Evolutionary conservation across 2,113 vertebrate genomes (phyloP), one percentile per base, ranked within the genome.

Genomic region (Aegypius monachus): DNA sequence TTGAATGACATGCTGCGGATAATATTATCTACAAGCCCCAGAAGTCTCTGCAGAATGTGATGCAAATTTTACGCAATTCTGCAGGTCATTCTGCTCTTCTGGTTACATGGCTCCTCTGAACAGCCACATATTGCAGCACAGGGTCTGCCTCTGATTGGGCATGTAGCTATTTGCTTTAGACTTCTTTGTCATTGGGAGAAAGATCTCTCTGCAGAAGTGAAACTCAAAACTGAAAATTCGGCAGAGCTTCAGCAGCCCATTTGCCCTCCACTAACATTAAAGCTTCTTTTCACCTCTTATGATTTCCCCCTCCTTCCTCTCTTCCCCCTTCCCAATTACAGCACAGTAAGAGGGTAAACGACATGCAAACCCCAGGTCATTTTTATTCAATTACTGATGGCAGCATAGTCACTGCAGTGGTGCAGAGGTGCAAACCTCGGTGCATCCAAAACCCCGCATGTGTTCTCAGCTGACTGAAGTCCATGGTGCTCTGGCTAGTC

Each of bases 331-430:
- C 32, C 58, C 40, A 23, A 6, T 31, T 48, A n/a, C 26, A n/a
- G 55, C 77, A 13, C 31, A 6, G 21, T 9, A 22, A 29, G 56
- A 55, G 22, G 36, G 26, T 14, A 67, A 75, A 70, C 12, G 16
- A 18, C 40, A 47, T 0, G 5, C 61, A 47, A 67, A 45, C 8
- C 26, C 16, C 22, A 8, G 4, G 15, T 48, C 26, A 16, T 38
- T 29, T 73, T 67, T 45, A n/a, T 61, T 66, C 45, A 58, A 7
- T 55, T 40, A 47, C 16, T 26, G 25, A 10, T 26, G 11, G n/a
- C 29, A 16, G 14, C 14, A 17, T 7, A 16, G 34, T 61, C 0
- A 0, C 29, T 5, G 2, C 52, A 25, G 42, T 15, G 26, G 26
- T 31, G 27, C 52, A 53, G 52, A 29, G 20, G 34, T 52, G 38